Evolutionary conservation across 2,797 vertebrate species (phyloP).

Genomic region (Hippoglossus hippoglossus): DNA sequence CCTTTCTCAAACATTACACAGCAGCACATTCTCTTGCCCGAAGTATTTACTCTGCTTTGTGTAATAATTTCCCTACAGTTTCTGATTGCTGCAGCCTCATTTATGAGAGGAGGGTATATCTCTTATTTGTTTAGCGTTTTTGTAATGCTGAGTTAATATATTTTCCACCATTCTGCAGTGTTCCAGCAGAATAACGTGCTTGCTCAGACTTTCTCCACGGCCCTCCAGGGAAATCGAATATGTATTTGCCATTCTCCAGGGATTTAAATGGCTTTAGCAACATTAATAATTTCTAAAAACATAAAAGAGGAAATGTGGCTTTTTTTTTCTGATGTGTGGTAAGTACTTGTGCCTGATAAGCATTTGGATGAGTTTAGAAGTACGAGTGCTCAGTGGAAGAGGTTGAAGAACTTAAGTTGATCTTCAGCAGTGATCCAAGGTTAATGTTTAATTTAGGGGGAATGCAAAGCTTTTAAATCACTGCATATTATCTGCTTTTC

Average conservation of each 20-base stretch:
- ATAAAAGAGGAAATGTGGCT: slow-evolving; percentile 68
- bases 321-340: slow-evolving; percentile 58
- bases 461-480: too few species aligned
- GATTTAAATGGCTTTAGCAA: slow-evolving; percentile 76
- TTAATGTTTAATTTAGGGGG: background rate
- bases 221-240: slow-evolving; percentile 80
- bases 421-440: background rate
- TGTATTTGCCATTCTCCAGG: slow-evolving; percentile 76
- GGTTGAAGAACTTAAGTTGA: slow-evolving; percentile 30
- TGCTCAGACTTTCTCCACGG: slow-evolving; percentile 62
- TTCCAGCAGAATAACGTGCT: slow-evolving; percentile 65
- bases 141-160: slow-evolving; percentile 71
- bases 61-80: slow-evolving; percentile 48
- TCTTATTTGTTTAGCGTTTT: slow-evolving; percentile 77
- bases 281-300: slow-evolving; percentile 83
- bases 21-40: slow-evolving; percentile 43
- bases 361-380: slow-evolving; percentile 56
- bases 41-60: slow-evolving; percentile 43
- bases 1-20: slow-evolving; percentile 40
- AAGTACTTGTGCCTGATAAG: slow-evolving; percentile 66
- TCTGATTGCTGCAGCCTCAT: slow-evolving; percentile 59
- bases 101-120: slow-evolving; percentile 67
- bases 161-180: slow-evolving; percentile 58
- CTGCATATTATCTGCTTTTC: too few species aligned
- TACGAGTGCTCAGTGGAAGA: slow-evolving; percentile 15